Base-by-base conservation (phyloP, 1,140 invertebrate species). In the Drosophila triauraria region DNA sequence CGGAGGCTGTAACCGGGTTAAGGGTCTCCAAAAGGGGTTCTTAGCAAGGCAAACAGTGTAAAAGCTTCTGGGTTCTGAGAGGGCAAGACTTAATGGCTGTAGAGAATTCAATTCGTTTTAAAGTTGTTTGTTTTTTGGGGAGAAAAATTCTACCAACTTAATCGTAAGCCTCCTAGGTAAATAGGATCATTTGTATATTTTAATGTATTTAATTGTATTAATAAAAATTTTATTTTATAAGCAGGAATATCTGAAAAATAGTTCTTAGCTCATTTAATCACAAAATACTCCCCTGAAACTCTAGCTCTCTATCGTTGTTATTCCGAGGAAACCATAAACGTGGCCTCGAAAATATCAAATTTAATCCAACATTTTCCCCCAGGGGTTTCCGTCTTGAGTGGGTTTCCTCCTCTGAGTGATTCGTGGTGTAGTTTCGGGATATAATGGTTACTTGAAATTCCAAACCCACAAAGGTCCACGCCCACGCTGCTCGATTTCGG, bases 401-500 rank as follows among this genome's bases (percentile, higher is more conserved):
- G 68, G 67, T 72, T 48, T 71, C 67, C 43, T 51, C 25, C 40
- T 35, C 38, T n/a, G 46, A 65, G 25, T 64, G 59, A 65, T 64
- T 68, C 60, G 60, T 62, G 65, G 63, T 38, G 46, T 69, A 69
- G 65, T 68, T 69, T 56, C 64, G 35, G 68, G 35, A 40, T 71
- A 58, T 60, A 77, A 53, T 67, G 74, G 61, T 77, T 76, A 65
- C 61, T 75, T 75, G 71, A 75, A 75, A 75, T 75, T 75, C 69
- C 65, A 72, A 58, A 71, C 69, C 44, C 69, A 72, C 53, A 72
- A 69, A 60, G 54, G 30, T 40, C 35, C 63, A 48, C 69, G 75
- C 75, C 75, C 59, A 54, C 75, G 48, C 63, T 23, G 44, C 64
- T 57, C 44, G 40, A 43, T 58, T 61, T 62, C 62, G 53, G 60